Evolutionary conservation across 2,888 invertebrate genomes (phyloP).

Genomic region (Polietes domitor): DNA sequence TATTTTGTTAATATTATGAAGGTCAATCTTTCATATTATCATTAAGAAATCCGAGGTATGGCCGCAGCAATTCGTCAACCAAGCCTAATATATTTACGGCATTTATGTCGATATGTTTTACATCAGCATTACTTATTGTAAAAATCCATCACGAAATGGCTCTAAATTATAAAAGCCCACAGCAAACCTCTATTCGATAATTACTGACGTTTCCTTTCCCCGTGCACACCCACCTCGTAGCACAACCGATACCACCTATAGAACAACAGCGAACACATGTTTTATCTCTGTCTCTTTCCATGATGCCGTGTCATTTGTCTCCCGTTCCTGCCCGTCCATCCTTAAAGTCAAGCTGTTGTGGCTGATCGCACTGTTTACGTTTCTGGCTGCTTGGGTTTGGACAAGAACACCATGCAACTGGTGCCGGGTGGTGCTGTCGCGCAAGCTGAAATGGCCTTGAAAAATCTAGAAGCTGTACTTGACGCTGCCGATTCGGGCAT

Average conservation of each 20-base stretch:
- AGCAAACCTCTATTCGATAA: no score
- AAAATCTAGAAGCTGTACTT: conserved; percentile 89
- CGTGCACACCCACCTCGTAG: no score
- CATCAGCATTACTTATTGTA: no score
- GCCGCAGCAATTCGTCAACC: no score
- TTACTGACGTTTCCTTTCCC: no score
- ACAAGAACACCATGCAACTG: conserved; percentile 85
- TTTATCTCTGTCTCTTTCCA: conserved; percentile 64
- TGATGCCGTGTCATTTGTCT: conserved; percentile 63
- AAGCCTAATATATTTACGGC: no score
- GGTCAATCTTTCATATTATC: no score
- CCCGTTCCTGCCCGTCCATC: conserved; percentile 34
- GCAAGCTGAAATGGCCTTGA: conserved; percentile 89
- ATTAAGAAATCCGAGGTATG: no score
- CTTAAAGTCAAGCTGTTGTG: conserved; percentile 90
- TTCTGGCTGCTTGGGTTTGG: conserved; percentile 92
- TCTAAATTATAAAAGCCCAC: no score
- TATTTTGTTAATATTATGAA: no score
- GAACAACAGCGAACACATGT: conserved; percentile 46
- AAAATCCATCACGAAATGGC: no score
- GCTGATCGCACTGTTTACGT: conserved; percentile 92
- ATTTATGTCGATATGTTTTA: no score
- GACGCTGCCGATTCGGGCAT: conserved; percentile 87
- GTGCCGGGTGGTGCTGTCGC: conserved; percentile 88
- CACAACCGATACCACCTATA: conserved; percentile 10